Percentiles rank a stretch among this genome's conserved stretches.
These are phyloP conservation scores for Anas platyrhynchos DNA, from an alignment of 2,113 vertebrate species.

Conservation along the genomic window DNA sequence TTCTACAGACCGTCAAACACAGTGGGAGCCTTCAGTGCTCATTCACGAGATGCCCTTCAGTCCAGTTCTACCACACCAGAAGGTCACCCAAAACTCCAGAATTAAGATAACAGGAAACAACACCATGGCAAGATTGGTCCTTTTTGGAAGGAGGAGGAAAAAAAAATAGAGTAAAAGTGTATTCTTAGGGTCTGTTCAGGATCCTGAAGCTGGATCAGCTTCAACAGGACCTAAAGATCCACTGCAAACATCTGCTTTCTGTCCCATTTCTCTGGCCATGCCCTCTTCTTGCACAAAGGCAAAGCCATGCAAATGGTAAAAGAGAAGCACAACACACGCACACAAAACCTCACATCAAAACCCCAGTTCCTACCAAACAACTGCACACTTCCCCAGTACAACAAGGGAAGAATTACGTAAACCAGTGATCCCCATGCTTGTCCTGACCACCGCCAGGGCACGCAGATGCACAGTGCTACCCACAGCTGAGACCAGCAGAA, in stretches of 20 bases:
- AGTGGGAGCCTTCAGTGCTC: background rate
- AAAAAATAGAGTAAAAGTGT: background rate
- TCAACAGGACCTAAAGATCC: background rate
- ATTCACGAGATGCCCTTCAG: background rate
- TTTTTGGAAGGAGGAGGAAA: background rate
- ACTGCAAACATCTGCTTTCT: background rate
- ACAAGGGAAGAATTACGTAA: background rate
- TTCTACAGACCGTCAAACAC: background rate
- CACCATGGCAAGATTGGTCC: background rate
- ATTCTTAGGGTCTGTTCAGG: background rate
- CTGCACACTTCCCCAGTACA: fast-evolving
- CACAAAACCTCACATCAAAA: background rate
- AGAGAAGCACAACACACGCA: background rate
- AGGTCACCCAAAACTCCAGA: background rate
- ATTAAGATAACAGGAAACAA: background rate
- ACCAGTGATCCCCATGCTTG: background rate
- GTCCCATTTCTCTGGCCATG: background rate
- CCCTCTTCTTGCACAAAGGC: background rate
- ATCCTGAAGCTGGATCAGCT: background rate
- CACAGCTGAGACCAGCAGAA: background rate
- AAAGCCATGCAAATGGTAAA: background rate
- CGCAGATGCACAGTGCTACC: background rate
- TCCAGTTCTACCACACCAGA: background rate
- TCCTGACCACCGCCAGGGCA: background rate
- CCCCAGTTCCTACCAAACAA: background rate